phyloP scores from a whole-genome alignment of 2,797 vertebrate species.

The Fistularia tabacaria region DNA sequence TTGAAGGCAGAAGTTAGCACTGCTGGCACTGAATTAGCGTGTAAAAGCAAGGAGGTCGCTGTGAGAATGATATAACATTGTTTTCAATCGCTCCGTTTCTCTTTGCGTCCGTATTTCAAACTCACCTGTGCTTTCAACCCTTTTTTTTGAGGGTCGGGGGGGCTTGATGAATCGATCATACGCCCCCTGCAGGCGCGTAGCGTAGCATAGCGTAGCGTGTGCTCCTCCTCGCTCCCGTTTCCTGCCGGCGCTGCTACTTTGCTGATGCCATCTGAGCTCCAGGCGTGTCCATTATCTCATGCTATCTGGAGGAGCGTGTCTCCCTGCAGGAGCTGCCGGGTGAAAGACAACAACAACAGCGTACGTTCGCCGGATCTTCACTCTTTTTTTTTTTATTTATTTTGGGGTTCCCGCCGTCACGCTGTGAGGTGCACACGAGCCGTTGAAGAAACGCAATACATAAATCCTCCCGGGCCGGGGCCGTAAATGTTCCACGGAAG shows the following conservation, averaged over 20 bases:
- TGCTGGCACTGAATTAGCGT: no score
- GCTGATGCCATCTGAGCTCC: conserved; percentile 37
- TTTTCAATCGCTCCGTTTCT: no score
- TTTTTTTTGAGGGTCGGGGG: conserved; percentile 57
- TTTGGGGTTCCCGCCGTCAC: no score
- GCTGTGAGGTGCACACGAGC: no score
- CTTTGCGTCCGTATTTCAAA: no score
- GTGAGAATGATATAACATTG: no score
- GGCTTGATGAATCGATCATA: conserved; percentile 62
- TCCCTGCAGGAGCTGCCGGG: conserved; percentile 11
- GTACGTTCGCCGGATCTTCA: conserved; percentile 10
- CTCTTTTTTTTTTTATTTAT: no score
- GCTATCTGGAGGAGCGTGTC: conserved; percentile 35
- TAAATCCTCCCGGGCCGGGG: no score
- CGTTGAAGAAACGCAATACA: not conserved
- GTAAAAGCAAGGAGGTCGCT: no score
- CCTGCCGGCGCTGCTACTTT: conserved; percentile 30
- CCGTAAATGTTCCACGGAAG: conserved; percentile 16
- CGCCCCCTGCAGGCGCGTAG: conserved; percentile 43
- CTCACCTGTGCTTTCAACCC: conserved; percentile 2
- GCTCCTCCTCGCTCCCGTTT: conserved; percentile 23
- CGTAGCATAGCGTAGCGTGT: conserved; percentile 26
- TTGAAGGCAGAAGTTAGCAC: no score
- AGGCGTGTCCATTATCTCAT: conserved; percentile 38
- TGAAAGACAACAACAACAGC: conserved; percentile 21